Evolutionary conservation across 2,888 invertebrate species (phyloP), one percentile per base, ranked within the genome.

Genomic region (Crioceris asparagi): DNA sequence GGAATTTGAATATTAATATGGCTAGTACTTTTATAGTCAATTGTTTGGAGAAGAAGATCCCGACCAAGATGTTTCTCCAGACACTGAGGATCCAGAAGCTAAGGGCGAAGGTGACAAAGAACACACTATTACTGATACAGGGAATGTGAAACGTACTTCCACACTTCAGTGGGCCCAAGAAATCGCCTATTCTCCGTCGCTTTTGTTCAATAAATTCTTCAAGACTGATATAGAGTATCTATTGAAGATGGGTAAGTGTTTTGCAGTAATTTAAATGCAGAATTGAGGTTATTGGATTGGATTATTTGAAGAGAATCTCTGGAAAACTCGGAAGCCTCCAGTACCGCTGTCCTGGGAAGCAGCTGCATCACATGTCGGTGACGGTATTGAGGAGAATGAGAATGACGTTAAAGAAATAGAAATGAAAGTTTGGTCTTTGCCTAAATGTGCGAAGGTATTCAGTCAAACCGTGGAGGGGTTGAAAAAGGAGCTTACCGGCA

Each of bases 31-130:
- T n/a, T 29, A 11, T 57, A 90, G 86, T 66, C 97, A 98, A 66
- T 69, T 99, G 11, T 99, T 96, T 69, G 98, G 98, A 0, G 93
- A 96, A 66, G 82, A 83, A 43, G 94, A 94, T 63, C 87, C 92
- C 0, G 96, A 97, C 66, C 83, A 97, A 57, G 97, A 97, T 62
- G 96, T 98, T 2, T 94, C 96, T 8, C 98, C 98, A 0, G 97
- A 98, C 58, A 81, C 90, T 1, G 91, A 85, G 14, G 96, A 97
- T 67, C 93, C 94, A 5, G 96, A 96, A 66, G 83, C 87, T 29
- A 57, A 54, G 48, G 43, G 48, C 40, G 81, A 82, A 4, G 83
- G 79, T 0, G 60, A 71, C 33, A n/a, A n/a, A n/a, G 61, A 71
- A 35, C 67, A 68, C 10, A 78, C 79, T 12, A 52, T 77, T 25